Evolutionary conservation across 2,113 vertebrate genomes (phyloP).

Genomic region (Glareola pratincola): DNA sequence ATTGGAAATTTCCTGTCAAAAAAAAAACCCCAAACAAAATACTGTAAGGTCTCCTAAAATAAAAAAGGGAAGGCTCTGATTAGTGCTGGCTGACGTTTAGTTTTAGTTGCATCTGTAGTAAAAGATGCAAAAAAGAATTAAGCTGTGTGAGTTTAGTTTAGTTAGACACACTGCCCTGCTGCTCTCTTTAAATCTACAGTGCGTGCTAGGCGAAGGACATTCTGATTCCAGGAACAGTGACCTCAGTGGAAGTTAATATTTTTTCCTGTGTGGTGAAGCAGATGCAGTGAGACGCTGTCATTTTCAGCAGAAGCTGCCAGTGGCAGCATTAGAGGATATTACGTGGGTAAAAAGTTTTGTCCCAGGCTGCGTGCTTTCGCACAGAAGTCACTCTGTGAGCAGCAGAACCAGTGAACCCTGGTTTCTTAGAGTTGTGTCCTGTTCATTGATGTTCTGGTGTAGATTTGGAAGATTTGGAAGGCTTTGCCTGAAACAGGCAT

Average conservation of each 20-base stretch:
- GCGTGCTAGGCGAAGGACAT: background rate
- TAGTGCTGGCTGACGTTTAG: background rate
- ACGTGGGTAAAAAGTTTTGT: background rate
- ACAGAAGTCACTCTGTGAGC: background rate
- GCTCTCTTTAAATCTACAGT: background rate
- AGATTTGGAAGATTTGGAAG: background rate
- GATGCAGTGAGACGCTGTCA: background rate
- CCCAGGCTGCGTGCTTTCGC: background rate
- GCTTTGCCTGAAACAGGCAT: background rate
- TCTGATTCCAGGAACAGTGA: background rate
- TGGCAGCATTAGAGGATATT: background rate
- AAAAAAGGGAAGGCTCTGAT: background rate
- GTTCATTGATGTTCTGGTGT: background rate
- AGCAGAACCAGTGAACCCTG: rapidly evolving
- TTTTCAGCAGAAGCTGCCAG: background rate
- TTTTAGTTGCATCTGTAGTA: background rate
- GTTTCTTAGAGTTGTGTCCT: background rate
- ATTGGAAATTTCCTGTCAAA: constrained; percentile 8
- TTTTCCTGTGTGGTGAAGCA: background rate
- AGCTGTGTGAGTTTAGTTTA: background rate
- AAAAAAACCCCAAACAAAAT: background rate
- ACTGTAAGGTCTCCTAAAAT: background rate
- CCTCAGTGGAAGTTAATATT: background rate
- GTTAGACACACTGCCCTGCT: background rate
- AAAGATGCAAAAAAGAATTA: background rate